Evolutionary conservation across 2,888 invertebrate genomes (phyloP).

Genomic region (Nomada fucata): DNA sequence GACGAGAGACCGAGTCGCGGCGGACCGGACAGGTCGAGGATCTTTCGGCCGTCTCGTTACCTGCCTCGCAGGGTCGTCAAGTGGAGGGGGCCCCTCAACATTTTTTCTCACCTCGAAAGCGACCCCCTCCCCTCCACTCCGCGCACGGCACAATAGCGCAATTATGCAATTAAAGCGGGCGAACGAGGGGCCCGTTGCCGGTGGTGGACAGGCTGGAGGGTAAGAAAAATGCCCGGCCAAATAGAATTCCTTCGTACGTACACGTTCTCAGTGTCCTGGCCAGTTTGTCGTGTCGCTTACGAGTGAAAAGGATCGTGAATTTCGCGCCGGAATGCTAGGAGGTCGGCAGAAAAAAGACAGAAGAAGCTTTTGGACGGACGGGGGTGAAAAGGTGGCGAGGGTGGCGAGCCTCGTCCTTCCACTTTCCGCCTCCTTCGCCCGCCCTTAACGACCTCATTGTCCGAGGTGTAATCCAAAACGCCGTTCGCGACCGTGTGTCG

Average conservation of each 20-base stretch:
- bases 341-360: background rate
- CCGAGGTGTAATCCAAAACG: slow-evolving; percentile 80
- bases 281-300: slow-evolving; percentile 1
- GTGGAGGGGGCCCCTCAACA: slow-evolving; percentile 11
- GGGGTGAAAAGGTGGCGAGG: slow-evolving; percentile 27
- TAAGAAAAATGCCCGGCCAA: slow-evolving; percentile 29
- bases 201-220: background rate
- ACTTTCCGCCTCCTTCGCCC: slow-evolving; percentile 44
- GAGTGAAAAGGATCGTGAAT: slow-evolving; percentile 14
- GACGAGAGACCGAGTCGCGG: background rate
- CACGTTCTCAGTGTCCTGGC: slow-evolving; percentile 24
- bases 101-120: slow-evolving; percentile 60
- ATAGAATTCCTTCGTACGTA: slow-evolving; percentile 51
- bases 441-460: slow-evolving; percentile 79
- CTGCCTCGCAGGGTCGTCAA: background rate
- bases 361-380: background rate
- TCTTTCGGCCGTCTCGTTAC: slow-evolving; percentile 19
- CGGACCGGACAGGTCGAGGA: background rate
- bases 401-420: slow-evolving; percentile 39
- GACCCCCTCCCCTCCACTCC: slow-evolving; percentile 27
- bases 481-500: slow-evolving; percentile 53
- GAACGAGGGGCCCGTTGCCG: slow-evolving; percentile 64
- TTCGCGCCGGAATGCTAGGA: background rate
- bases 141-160: slow-evolving; percentile 75
- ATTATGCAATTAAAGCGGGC: slow-evolving; percentile 80